Evolutionary conservation across 30 jellyfish, hydroid and myxozoan species (phyloP).

Genomic region (Hydractinia echinata): DNA sequence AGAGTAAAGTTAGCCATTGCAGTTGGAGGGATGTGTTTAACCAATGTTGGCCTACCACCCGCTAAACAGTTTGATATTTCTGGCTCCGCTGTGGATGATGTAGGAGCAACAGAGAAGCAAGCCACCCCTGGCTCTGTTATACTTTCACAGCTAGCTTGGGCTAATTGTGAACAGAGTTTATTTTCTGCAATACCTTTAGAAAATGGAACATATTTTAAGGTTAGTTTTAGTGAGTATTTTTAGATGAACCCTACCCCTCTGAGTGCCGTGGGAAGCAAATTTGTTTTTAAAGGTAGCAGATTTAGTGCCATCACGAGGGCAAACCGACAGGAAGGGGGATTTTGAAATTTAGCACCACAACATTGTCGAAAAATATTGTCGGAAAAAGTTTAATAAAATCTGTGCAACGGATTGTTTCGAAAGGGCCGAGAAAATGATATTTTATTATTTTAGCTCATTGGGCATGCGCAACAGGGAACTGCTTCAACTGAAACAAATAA

Average conservation of each 20-base stretch:
- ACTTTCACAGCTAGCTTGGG: constrained; percentile 78
- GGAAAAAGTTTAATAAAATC: no score
- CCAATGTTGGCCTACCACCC: constrained; percentile 65
- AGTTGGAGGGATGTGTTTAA: constrained; percentile 81
- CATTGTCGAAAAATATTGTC: no score
- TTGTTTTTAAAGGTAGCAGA: no score
- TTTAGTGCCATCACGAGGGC: background rate
- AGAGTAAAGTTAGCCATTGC: constrained; percentile 91
- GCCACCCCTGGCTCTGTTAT: constrained; percentile 88
- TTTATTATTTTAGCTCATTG: no score
- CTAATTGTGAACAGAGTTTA: constrained; percentile 67
- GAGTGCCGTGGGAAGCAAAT: no score
- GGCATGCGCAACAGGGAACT: no score
- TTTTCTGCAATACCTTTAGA: constrained; percentile 53
- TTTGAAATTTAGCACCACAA: no score
- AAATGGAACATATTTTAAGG: constrained; percentile 48
- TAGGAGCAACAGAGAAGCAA: constrained; percentile 85
- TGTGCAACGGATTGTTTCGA: no score
- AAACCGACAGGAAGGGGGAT: no score
- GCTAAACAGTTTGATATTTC: constrained; percentile 80
- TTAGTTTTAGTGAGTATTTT: background rate
- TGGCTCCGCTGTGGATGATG: constrained; percentile 92
- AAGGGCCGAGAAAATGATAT: no score
- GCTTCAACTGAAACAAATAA: no score
- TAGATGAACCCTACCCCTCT: background rate